These are phyloP conservation scores for Unio pictorum DNA, from an alignment of 2,888 invertebrate species.

Conservation along the genomic window DNA sequence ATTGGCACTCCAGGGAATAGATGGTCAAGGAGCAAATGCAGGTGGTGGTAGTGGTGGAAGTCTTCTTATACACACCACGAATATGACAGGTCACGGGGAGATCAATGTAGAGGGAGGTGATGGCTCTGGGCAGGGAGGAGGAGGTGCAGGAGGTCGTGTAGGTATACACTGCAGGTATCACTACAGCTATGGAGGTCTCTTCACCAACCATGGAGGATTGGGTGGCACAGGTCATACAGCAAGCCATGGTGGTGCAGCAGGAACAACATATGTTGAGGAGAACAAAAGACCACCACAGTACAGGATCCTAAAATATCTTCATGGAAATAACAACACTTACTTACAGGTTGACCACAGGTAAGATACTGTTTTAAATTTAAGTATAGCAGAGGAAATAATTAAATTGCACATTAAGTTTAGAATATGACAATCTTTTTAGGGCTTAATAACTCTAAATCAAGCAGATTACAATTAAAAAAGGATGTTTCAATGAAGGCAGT, in stretches of 20 bases:
- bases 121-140: conserved; percentile 35
- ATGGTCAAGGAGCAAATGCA: conserved; percentile 41
- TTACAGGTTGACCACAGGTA: conserved; percentile 48
- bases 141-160: conserved; percentile 54
- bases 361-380: not conserved
- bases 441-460: no score
- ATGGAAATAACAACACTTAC: conserved; percentile 43
- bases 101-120: conserved; percentile 52
- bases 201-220: conserved; percentile 43
- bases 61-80: conserved; percentile 47
- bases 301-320: conserved; percentile 50
- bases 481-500: no score
- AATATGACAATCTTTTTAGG: no score
- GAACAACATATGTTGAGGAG: conserved; percentile 55
- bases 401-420: no score
- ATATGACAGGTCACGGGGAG: conserved; percentile 59
- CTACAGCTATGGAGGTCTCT: conserved; percentile 53
- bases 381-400: no score
- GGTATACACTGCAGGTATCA: conserved; percentile 54
- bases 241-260: conserved; percentile 53
- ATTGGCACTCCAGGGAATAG: conserved; percentile 42
- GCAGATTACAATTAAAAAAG: no score
- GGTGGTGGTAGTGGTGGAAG: conserved; percentile 60
- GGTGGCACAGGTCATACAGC: conserved; percentile 24
- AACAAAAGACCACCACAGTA: conserved; percentile 54